phyloP scores from a whole-genome alignment of 1,140 invertebrate species.

The Zaprionus gabonicus region DNA sequence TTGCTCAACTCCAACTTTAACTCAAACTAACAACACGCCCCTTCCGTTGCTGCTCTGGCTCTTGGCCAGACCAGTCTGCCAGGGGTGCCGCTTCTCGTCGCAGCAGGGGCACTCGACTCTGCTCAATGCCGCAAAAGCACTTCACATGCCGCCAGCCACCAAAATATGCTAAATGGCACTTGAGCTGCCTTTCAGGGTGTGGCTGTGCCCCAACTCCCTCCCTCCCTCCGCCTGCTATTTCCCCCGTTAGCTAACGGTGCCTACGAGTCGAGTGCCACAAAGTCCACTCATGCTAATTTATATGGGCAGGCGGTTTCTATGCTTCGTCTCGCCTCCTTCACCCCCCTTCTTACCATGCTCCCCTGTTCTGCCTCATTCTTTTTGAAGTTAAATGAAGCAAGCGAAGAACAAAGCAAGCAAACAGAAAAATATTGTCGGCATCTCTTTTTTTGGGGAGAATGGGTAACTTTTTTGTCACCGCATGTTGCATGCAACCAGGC shows the following conservation, averaged over 20 bases:
- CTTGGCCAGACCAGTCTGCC: background rate
- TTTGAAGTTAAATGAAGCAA: conserved; percentile 61
- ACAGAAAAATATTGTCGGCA: conserved; percentile 37
- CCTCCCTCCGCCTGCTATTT: background rate
- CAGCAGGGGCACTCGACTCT: conserved; percentile 42
- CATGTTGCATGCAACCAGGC: conserved; percentile 31
- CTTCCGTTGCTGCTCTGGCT: background rate
- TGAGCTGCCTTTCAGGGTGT: conserved; percentile 46
- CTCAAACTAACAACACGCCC: background rate
- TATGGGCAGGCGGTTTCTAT: conserved; percentile 54
- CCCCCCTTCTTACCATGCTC: background rate
- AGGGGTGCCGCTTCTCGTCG: background rate
- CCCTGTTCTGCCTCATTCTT: conserved; percentile 8
- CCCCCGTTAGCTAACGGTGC: conserved; percentile 57
- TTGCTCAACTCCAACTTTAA: conserved; percentile 39
- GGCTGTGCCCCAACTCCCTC: background rate
- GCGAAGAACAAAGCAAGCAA: conserved; percentile 54
- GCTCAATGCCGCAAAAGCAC: conserved; percentile 22
- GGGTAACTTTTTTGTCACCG: conserved; percentile 35
- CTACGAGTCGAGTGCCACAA: conserved; percentile 51
- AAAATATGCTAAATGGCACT: conserved; percentile 75
- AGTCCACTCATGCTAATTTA: conserved; percentile 73
- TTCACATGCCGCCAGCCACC: conserved; percentile 46
- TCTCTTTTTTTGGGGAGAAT: background rate
- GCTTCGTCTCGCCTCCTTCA: background rate